A percentile compares a stretch with the other conserved stretches of the same genome.
Evolutionary conservation across 1,140 invertebrate genomes (phyloP).

Genomic region (Lepidurus couesii): DNA sequence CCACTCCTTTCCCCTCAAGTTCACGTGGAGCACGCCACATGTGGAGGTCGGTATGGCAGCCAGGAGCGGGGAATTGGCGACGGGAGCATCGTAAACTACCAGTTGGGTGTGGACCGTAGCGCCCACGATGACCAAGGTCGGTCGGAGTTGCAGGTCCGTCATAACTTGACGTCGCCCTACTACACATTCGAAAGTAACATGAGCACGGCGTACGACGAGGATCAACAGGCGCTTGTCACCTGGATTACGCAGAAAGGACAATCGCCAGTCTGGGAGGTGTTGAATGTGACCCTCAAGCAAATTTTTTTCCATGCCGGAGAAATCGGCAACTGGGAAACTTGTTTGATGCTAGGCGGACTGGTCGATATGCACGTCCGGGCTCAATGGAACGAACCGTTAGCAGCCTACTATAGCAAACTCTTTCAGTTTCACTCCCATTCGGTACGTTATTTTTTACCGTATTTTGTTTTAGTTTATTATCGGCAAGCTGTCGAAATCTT

Average conservation of each 20-base stretch:
- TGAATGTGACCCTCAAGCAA: constrained; percentile 9
- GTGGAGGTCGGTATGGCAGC: constrained; percentile 7
- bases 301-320: background rate
- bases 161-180: constrained; percentile 15
- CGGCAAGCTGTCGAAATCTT: background rate
- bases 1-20: background rate
- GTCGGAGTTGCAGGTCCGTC: background rate
- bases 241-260: constrained; percentile 8
- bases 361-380: constrained; percentile 12
- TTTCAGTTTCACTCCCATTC: constrained; percentile 7
- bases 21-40: background rate
- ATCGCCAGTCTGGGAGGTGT: background rate
- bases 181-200: background rate
- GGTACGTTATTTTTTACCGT: background rate
- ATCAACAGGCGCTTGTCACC: background rate
- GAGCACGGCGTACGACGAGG: background rate
- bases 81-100: background rate
- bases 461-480: background rate
- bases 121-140: background rate
- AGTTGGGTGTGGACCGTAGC: background rate
- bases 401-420: background rate
- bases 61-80: background rate
- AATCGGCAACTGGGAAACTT: constrained; percentile 4
- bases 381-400: background rate
- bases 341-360: background rate